phyloP scores from a whole-genome alignment of 2,888 invertebrate species.

The Chaetoderma sp. region DNA sequence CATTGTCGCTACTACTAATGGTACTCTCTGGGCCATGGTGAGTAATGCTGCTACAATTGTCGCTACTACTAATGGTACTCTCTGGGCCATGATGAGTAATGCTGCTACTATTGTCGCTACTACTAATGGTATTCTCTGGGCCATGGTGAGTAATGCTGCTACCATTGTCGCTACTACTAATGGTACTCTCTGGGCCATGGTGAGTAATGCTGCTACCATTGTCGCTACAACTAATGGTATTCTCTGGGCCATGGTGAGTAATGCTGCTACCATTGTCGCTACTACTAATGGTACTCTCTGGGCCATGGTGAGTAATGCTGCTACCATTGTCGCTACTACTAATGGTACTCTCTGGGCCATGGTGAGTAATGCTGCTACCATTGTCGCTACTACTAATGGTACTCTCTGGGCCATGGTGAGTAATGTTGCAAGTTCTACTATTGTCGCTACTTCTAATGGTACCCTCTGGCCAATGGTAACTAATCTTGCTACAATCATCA shows the following conservation, averaged over 20 bases:
- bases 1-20: constrained; percentile 79
- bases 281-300: constrained; percentile 87
- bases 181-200: constrained; percentile 97
- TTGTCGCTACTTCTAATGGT: not conserved
- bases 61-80: constrained; percentile 79
- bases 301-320: constrained; percentile 82
- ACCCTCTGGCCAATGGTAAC: not conserved
- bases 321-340: constrained; percentile 81
- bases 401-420: constrained; percentile 93
- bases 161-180: constrained; percentile 81
- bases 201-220: constrained; percentile 84
- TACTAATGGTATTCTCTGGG: constrained; percentile 92
- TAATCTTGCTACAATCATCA: constrained; percentile 81
- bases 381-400: constrained; percentile 80
- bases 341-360: constrained; percentile 96
- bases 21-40: constrained; percentile 95
- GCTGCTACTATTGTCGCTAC: constrained; percentile 86
- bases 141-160: constrained; percentile 80
- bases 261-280: constrained; percentile 81
- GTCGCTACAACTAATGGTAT: constrained; percentile 80
- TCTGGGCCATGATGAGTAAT: constrained; percentile 91
- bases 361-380: constrained; percentile 79
- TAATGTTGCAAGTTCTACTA: too few species aligned
- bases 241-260: constrained; percentile 90
- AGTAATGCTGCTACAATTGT: constrained; percentile 86